Percentiles rank a stretch among this genome's conserved stretches.
phyloP scores from a whole-genome alignment of 2,113 vertebrate species.

The Nyctereutes procyonoides region DNA sequence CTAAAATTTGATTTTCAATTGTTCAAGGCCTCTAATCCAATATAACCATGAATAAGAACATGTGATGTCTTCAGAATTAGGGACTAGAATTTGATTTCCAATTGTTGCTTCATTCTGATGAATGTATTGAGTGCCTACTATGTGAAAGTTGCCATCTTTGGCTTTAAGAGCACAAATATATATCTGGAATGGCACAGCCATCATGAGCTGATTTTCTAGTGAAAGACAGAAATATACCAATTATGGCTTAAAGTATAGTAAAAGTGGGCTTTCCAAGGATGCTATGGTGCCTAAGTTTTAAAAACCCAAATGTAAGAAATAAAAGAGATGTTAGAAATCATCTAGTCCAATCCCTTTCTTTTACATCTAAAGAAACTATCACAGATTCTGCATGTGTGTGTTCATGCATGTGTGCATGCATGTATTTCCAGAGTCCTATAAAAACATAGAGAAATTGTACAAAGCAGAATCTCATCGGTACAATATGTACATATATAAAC shows the following conservation, averaged over 20 bases:
- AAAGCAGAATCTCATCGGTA: background rate
- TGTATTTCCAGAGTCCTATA: background rate
- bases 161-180: background rate
- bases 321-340: background rate
- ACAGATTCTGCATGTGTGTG: background rate
- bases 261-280: background rate
- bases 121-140: slow-evolving; percentile 45
- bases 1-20: slow-evolving; percentile 80
- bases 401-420: background rate
- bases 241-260: background rate
- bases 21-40: slow-evolving; percentile 78
- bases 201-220: background rate
- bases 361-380: background rate
- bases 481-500: background rate
- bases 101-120: slow-evolving; percentile 59
- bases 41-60: slow-evolving; percentile 73
- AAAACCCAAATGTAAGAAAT: background rate
- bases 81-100: slow-evolving; percentile 78
- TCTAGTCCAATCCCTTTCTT: background rate
- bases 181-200: background rate
- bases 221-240: background rate
- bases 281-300: background rate
- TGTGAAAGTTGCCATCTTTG: background rate
- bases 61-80: slow-evolving; percentile 78
- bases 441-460: background rate